Percentiles rank a stretch among this genome's conserved stretches.
phyloP scores from a whole-genome alignment of 2,888 invertebrate genomes.

The Ichneumoninae sp. region DNA sequence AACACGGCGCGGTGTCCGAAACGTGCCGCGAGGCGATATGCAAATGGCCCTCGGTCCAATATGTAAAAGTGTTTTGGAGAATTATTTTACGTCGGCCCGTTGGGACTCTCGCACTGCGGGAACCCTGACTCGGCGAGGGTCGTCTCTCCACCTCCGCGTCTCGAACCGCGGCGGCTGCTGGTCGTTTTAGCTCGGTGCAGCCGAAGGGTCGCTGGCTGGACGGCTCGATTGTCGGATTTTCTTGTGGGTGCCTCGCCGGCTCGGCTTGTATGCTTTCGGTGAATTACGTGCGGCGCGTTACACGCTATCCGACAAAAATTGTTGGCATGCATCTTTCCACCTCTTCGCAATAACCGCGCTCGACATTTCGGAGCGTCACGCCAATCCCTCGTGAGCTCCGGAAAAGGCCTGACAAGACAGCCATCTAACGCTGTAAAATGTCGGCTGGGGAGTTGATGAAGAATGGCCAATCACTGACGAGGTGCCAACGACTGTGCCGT shows the following conservation, averaged over 20 bases:
- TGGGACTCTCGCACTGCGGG: slow-evolving; percentile 60
- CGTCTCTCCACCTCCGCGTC: slow-evolving; percentile 49
- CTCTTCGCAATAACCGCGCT: background rate
- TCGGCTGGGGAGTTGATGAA: background rate
- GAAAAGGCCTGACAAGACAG: too few species aligned
- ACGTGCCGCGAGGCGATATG: slow-evolving; percentile 70
- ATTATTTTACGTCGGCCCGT: slow-evolving; percentile 70
- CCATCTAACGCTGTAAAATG: too few species aligned
- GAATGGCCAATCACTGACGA: too few species aligned
- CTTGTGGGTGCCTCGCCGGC: background rate
- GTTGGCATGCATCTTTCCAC: background rate
- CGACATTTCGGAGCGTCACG: background rate
- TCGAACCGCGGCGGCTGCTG: slow-evolving; percentile 5
- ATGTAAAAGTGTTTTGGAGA: slow-evolving; percentile 72
- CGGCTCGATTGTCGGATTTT: slow-evolving; percentile 16
- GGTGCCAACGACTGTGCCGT: too few species aligned
- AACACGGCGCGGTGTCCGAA: slow-evolving; percentile 59
- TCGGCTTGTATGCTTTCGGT: background rate
- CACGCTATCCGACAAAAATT: background rate
- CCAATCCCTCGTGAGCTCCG: too few species aligned
- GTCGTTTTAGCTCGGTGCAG: slow-evolving; percentile 11
- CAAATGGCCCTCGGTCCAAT: slow-evolving; percentile 69
- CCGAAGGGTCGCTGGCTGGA: slow-evolving; percentile 20
- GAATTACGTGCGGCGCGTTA: background rate
- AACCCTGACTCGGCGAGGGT: slow-evolving; percentile 29